Evolutionary conservation across 2,888 invertebrate genomes (phyloP), one percentile per base, ranked within the genome.

Genomic region (Serrognathus titanus): DNA sequence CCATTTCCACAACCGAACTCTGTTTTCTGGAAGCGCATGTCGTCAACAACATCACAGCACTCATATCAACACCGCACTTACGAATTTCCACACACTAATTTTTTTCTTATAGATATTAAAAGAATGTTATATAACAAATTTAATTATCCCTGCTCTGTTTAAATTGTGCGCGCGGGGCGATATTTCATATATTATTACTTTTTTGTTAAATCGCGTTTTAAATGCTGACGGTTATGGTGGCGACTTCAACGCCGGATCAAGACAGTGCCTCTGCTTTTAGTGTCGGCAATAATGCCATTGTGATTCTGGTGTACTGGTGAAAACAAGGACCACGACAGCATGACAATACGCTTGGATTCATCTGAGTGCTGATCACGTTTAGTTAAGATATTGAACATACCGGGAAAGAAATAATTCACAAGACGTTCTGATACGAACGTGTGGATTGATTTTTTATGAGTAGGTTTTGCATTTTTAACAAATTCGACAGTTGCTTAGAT

Each of bases 291-390:
- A 61, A 65, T 64, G 71, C 71, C 71, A 73, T 75, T 74, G 74
- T 74, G 72, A 73, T 73, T 74, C 73, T 72, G 72, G 69, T 64
- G 65, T 64, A 66, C 71, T 69, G 61, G 58, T 60, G 61, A 59
- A 57, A 59, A 71, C 70, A 47, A 51, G 60, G 62, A 63, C 59
- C 71, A 72, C 66, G 72, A 71, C 72, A 71, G 73, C 76, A 76
- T 76, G 76, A 78, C 75, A 75, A 70, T 70, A 75, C 72, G 76
- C 68, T 73, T 71, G 72, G 76, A 59, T 75, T 70, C 70, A 71
- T 75, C 64, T 61, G 62, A 62, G 65, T 66, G 65, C 67, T 55
- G 59, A 63, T 66, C 68, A 68, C 68, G 67, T 67, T 62, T 48
- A 41, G 41, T 51, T 51, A 54, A 47, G 48, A 51, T 49, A 37